These are phyloP conservation scores for Drosophila vallismaia DNA, from an alignment of 2,888 invertebrate species.

Conservation along the genomic window DNA sequence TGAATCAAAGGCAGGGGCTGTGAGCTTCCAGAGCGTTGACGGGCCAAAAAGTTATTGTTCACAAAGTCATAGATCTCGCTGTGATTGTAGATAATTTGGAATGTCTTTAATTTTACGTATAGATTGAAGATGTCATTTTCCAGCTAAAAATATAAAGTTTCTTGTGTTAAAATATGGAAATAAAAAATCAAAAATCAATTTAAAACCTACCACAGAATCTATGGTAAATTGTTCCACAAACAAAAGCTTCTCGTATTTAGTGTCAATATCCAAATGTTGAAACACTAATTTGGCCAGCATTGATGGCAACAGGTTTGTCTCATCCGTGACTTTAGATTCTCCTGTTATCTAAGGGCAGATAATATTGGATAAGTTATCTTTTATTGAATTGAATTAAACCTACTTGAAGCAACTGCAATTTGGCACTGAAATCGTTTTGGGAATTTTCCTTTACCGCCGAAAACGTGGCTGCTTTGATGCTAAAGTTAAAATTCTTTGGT, in stretches of 20 bases:
- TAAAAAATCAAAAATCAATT: rapidly evolving
- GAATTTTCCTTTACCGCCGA: constrained; percentile 88
- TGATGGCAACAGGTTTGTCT: constrained; percentile 85
- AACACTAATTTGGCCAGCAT: constrained; percentile 87
- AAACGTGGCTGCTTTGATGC: constrained; percentile 89
- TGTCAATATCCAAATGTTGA: constrained; percentile 87
- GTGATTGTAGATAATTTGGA: constrained; percentile 89
- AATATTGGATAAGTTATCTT: neutral
- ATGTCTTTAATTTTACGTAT: constrained; percentile 88
- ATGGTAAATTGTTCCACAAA: constrained; percentile 86
- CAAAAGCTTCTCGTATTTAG: constrained; percentile 86
- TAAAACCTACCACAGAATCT: constrained; percentile 85
- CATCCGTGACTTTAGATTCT: constrained; percentile 84
- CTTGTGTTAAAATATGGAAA: too few relatives aligned
- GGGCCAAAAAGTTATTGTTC: constrained; percentile 85
- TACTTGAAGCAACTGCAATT: constrained; percentile 87
- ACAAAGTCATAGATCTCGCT: constrained; percentile 86
- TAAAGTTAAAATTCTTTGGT: constrained; percentile 92
- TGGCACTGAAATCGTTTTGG: constrained; percentile 89
- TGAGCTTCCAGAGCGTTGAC: constrained; percentile 62
- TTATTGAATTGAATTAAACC: constrained; percentile 59
- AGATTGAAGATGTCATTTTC: constrained; percentile 87
- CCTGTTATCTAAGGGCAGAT: constrained; percentile 85
- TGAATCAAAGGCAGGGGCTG: constrained; percentile 68
- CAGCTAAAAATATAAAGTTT: constrained; percentile 58